Evolutionary conservation across 2,113 vertebrate species (phyloP).

Genomic region (Otocyon megalotis): DNA sequence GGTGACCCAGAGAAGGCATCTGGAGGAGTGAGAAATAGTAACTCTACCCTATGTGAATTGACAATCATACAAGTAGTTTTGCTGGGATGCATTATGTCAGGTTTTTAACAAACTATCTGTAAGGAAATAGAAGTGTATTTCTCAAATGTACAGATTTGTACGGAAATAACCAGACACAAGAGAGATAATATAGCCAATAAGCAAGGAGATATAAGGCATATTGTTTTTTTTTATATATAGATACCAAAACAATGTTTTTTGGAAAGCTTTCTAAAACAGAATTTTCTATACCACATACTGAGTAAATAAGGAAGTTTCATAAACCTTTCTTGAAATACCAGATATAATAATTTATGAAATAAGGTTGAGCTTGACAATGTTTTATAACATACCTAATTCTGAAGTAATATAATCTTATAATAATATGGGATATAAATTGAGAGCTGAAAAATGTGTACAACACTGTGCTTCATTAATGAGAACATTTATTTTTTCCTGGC

Average conservation of each 20-base stretch:
- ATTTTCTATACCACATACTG: background rate
- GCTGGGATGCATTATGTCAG: background rate
- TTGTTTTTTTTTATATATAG: background rate
- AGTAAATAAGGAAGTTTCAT: constrained; percentile 26
- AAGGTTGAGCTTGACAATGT: background rate
- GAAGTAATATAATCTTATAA: background rate
- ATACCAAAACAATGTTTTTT: background rate
- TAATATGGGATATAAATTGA: background rate
- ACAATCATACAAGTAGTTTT: background rate
- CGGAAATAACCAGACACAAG: background rate
- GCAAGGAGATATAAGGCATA: background rate
- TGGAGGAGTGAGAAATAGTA: background rate
- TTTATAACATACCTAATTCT: background rate
- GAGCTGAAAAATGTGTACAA: background rate
- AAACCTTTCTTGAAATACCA: constrained; percentile 37
- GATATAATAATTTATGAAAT: constrained; percentile 16
- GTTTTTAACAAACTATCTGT: background rate
- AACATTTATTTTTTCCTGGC: background rate
- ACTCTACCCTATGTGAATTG: background rate
- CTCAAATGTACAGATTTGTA: background rate
- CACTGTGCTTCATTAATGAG: background rate
- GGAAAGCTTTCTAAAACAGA: background rate
- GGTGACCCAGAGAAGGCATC: background rate
- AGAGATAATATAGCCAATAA: background rate
- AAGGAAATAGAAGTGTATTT: background rate